Evolutionary conservation across 2,113 vertebrate genomes (phyloP).

Genomic region (Rana temporaria): DNA sequence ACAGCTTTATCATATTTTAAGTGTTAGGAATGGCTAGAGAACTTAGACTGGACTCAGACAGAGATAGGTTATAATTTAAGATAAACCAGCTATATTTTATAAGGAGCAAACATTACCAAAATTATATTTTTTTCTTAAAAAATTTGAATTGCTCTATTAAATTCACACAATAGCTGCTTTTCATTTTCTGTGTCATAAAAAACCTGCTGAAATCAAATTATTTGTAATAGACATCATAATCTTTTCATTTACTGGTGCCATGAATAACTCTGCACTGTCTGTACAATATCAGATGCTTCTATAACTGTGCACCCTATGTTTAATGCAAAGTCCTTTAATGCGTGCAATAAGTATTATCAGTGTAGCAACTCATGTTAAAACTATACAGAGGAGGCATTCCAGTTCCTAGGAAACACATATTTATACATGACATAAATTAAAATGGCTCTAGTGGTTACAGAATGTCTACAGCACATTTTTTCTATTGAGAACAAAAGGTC

Average conservation of each 20-base stretch:
- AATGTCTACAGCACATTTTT: slow-evolving; percentile 37
- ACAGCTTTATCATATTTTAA: no score
- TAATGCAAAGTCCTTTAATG: slow-evolving; percentile 3
- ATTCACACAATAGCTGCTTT: neutral
- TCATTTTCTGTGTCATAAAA: neutral
- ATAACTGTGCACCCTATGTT: neutral
- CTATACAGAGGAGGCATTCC: neutral
- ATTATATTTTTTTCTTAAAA: no score
- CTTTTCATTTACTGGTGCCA: neutral
- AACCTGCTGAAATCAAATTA: neutral
- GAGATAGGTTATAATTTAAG: no score
- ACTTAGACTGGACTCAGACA: no score
- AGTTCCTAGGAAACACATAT: slow-evolving; percentile 33
- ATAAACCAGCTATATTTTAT: no score
- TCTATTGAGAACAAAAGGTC: slow-evolving; percentile 52
- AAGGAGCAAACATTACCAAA: no score
- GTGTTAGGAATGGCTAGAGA: no score
- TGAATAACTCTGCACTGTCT: neutral
- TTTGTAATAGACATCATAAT: no score
- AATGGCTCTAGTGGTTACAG: slow-evolving; percentile 27
- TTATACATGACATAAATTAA: slow-evolving; percentile 50
- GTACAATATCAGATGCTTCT: neutral
- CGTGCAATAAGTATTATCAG: slow-evolving; percentile 7
- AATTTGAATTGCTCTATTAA: no score
- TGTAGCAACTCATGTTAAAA: neutral